Conservation (phyloP, 2,797 vertebrate species). For the Astyanax mexicanus region DNA sequence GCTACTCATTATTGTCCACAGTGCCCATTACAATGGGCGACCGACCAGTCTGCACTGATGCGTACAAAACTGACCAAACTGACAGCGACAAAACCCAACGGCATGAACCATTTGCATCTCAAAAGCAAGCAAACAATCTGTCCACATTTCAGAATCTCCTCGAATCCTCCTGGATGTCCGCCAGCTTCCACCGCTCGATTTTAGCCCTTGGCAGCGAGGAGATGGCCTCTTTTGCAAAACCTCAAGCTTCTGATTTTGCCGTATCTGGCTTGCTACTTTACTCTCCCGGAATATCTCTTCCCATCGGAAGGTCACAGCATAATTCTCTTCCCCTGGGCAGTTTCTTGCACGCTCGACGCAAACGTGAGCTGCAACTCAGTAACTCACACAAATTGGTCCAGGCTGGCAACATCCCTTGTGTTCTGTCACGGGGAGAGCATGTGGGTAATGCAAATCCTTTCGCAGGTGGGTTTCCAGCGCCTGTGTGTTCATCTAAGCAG, state of each 20-base stretch:
- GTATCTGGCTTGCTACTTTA: not conserved
- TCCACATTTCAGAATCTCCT: slow-evolving; percentile 47
- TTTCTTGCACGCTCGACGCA: slow-evolving; percentile 2
- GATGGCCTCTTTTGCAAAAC: slow-evolving; percentile 4
- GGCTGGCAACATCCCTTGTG: not conserved
- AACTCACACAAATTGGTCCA: slow-evolving; percentile 1
- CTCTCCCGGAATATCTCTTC: not conserved
- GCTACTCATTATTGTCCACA: slow-evolving; percentile 27
- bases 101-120: slow-evolving; percentile 1
- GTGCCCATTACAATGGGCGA: not conserved
- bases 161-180: slow-evolving; percentile 53
- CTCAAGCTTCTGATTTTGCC: slow-evolving; percentile 6
- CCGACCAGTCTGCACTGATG: not conserved
- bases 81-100: slow-evolving; percentile 1
- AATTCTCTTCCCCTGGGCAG: not conserved
- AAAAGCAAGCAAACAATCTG: slow-evolving; percentile 12
- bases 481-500: not conserved
- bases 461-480: not conserved
- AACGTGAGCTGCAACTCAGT: slow-evolving; percentile 11
- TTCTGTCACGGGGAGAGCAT: not conserved
- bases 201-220: slow-evolving; percentile 37
- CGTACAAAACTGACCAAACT: not conserved
- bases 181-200: slow-evolving; percentile 49
- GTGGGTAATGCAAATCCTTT: not conserved
- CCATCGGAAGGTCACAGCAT: slow-evolving; percentile 1